Evolutionary conservation across 2,888 invertebrate genomes (phyloP), one percentile per base, ranked within the genome.

Genomic region (Helleia helle): DNA sequence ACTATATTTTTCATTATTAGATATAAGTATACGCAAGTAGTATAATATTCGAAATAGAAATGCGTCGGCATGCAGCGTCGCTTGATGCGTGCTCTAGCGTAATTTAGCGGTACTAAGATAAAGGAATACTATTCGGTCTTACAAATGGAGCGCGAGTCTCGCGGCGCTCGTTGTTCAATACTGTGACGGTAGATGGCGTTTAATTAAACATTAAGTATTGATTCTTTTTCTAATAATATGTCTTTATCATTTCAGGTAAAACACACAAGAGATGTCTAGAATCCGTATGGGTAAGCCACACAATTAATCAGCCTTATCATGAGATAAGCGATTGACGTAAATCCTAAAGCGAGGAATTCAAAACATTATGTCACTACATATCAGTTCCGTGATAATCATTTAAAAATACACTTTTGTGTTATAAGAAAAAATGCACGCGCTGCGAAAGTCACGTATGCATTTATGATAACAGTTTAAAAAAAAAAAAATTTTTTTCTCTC

Each of bases 361-460:
- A n/a, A n/a, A n/a, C n/a, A n/a, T n/a, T n/a, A n/a, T n/a, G n/a
- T n/a, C n/a, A n/a, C 8, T 7, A 9, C 6, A n/a, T 29, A 37
- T 41, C 17, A 5, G 4, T 13, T 29, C 11, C 13, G 14, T 12
- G 36, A 41, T 36, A 22, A 41, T 12, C 3, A 18, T 11, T 36
- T 41, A 29, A 25, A 36, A 36, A 41, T 41, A 36, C 30, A 29
- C 14, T 26, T n/a, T 30, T 17, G 11, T 29, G 12, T 17, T 38
- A 17, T 18, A 12, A 25, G 26, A 17, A 42, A 22, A 43, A 34
- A 39, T 30, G 47, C 38, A 41, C 42, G 38, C 40, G 45, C 38
- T 26, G 39, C 34, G 17, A 8, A 4, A 27, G 45, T 49, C 51
- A 52, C 52, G 52, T 52, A 52, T 48, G 44, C 44, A 41, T 7